Evolutionary conservation across 2,888 invertebrate species (phyloP), one percentile per base, ranked within the genome.

Genomic region (Trichacis sp.): DNA sequence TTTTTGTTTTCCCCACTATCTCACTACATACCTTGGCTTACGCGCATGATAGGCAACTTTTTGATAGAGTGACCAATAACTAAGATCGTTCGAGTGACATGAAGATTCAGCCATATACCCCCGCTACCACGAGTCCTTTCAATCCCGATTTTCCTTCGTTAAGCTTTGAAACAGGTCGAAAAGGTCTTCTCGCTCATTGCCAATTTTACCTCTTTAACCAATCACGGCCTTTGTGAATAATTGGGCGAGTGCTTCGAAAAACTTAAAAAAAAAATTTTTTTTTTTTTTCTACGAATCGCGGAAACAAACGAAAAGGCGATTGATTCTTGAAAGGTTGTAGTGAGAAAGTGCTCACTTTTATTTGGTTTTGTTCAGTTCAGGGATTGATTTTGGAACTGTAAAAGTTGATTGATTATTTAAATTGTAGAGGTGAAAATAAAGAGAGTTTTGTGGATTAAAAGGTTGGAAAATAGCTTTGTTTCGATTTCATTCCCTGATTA

Each of bases 21-120:
- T 82, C 76, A 80, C 78, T 77, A 79, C 75, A 77, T 74, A 79
- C 75, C 77, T 77, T 77, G 71, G 80, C 80, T 83, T 82, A 77
- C 75, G 80, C 80, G 82, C 82, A 81, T 82, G 82, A 73, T 74
- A 77, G 71, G 73, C 72, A 77, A 73, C 64, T 72, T 76, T 75
- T 24, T 68, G 70, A 72, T 68, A 72, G 48, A 69, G 66, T 61
- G 64, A 69, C 45, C 43, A 58, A 64, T n/a, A n/a, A 66, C 60
- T 61, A 63, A 57, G 53, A 57, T 54, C 57, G 57, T 54, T 52
- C 51, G 55, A 64, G 59, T 55, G 60, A 57, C 57, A 50, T 57
- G 65, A 61, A 38, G 53, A 51, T 46, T 52, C 36, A 48, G 14
- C n/a, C n/a, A n/a, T n/a, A 60, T 43, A 56, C 51, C 6, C 46